Evolutionary conservation across 2,113 vertebrate genomes (phyloP).

Genomic region (Sylvilagus bachmani): DNA sequence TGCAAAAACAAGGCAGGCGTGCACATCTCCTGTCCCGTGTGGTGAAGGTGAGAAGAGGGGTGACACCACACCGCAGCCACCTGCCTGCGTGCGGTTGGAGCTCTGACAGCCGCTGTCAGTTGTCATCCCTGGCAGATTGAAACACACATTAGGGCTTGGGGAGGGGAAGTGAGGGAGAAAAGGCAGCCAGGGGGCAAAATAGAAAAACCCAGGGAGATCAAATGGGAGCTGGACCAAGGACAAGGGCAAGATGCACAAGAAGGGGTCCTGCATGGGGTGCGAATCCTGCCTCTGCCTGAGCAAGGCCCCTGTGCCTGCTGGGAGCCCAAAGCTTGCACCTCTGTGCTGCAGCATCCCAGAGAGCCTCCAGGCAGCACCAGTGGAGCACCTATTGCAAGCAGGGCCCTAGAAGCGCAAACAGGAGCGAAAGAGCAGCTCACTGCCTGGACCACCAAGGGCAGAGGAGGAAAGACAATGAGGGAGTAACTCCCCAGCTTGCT

Average conservation of each 20-base stretch:
- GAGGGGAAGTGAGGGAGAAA: background rate
- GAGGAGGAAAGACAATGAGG: background rate
- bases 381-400: background rate
- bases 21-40: conserved; percentile 4
- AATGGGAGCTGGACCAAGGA: background rate
- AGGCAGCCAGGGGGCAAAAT: background rate
- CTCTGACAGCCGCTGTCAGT: background rate
- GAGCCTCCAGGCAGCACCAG: background rate
- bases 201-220: background rate
- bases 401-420: background rate
- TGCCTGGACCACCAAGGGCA: background rate
- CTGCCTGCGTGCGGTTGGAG: background rate
- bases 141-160: background rate
- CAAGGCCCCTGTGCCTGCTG: background rate
- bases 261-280: background rate
- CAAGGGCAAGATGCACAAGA: background rate
- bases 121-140: background rate
- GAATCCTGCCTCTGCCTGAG: background rate
- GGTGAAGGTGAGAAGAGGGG: conserved; percentile 66
- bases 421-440: background rate
- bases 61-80: background rate
- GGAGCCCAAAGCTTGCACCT: background rate
- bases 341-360: background rate
- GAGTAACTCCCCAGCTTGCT: background rate
- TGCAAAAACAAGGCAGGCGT: conserved; percentile 29